Evolutionary conservation across 1,140 invertebrate genomes (phyloP), one percentile per base, ranked within the genome.

Genomic region (Sarcophaga peregrina): DNA sequence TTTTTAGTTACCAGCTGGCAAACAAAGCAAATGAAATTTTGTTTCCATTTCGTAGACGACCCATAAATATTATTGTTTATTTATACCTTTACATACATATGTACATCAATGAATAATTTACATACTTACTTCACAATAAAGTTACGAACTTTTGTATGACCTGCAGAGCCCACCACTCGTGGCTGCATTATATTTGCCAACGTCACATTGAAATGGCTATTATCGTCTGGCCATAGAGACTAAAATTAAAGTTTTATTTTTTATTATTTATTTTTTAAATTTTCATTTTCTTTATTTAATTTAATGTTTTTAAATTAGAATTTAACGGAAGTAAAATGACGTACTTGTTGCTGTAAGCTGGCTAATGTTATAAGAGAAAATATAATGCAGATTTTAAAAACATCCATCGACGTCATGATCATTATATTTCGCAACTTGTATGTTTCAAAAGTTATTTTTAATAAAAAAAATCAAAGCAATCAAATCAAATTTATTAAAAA

Each of bases 121-220:
- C n/a, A 25, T 47, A 83, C 20, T 84, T 50, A 84, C 83, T 83
- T 72, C 8, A 82, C 8, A 7, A 88, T 95, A 86, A 94, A 96
- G 84, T 95, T 88, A 86, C 92, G 93, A 8, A 97, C 96, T 91
- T 91, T 91, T 47, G 91, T 86, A 87, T 96, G 95, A 48, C 92
- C 92, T 5, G 89, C 85, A 7, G 93, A 95, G 0, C 95, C 95
- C 8, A 95, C 94, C 15, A 95, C 94, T 85, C 96, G 91, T n/a
- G 94, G 94, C 80, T 95, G 91, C 11, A 96, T 91, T 54, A 96
- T 94, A 82, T 94, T 92, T 80, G 94, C 90, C 45, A 97, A 90
- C 6, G 94, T 90, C 46, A 91, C 85, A 72, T 93, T 92, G 81
- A 96, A 93, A 85, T 95, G 92, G 5, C 87, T 86, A 62, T 92